Evolutionary conservation across 2,113 vertebrate genomes (phyloP).

Genomic region (Picathartes gymnocephalus): DNA sequence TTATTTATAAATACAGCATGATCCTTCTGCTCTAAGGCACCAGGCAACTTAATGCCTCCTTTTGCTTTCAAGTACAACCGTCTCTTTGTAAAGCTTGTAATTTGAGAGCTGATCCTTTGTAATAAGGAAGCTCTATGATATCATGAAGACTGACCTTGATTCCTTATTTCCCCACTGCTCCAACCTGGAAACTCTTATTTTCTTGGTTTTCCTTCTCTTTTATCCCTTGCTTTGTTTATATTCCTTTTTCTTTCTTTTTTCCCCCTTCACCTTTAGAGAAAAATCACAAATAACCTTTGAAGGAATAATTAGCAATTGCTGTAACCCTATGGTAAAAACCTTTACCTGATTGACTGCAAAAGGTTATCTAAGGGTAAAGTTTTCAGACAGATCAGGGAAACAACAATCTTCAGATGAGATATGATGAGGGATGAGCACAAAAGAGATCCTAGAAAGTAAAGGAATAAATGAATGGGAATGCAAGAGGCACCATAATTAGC

Average conservation of each 20-base stretch:
- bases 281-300: background rate
- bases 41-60: background rate
- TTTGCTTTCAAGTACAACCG: background rate
- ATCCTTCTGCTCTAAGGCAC: background rate
- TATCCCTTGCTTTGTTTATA: background rate
- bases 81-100: background rate
- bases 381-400: background rate
- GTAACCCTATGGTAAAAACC: background rate
- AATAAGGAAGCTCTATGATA: background rate
- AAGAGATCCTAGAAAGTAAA: background rate
- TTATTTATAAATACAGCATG: background rate
- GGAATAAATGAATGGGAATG: background rate
- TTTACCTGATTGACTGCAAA: background rate
- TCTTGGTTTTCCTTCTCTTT: background rate
- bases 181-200: background rate
- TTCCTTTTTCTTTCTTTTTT: background rate
- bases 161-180: background rate
- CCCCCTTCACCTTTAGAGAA: background rate
- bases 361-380: background rate
- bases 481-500: background rate
- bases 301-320: background rate
- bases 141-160: background rate
- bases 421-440: background rate
- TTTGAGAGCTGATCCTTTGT: background rate
- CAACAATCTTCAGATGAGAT: background rate